These are phyloP conservation scores for Plebejus anna DNA, from an alignment of 2,888 invertebrate species.

Conservation along the genomic window DNA sequence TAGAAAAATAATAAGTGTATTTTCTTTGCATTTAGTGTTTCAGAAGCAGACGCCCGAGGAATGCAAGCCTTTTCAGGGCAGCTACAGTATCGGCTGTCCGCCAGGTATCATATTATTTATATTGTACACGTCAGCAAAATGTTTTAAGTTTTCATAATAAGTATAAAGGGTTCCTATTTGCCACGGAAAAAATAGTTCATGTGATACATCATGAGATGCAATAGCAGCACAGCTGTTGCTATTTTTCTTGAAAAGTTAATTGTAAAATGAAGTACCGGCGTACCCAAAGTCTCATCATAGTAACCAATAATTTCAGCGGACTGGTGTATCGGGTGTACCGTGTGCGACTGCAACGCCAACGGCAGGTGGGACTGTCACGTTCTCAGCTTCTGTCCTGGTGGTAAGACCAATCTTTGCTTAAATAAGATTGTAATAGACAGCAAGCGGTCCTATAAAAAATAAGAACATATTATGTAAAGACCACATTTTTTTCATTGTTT, in stretches of 20 bases:
- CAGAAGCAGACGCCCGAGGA: slow-evolving; percentile 45
- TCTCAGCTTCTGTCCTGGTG: slow-evolving; percentile 61
- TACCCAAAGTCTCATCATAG: too few species aligned
- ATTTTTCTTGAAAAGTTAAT: not conserved
- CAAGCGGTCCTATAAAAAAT: too few species aligned
- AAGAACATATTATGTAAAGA: not conserved
- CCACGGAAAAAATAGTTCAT: not conserved
- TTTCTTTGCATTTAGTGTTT: slow-evolving; percentile 47
- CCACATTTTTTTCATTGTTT: not conserved
- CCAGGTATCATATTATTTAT: slow-evolving; percentile 49
- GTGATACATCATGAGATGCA: not conserved
- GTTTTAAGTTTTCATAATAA: too few species aligned
- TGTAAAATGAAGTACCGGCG: not conserved
- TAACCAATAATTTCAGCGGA: slow-evolving; percentile 50
- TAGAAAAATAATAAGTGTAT: not conserved
- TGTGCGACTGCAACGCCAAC: slow-evolving; percentile 62
- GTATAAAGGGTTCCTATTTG: not conserved
- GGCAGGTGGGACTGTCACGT: slow-evolving; percentile 65
- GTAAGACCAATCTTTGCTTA: slow-evolving; percentile 45
- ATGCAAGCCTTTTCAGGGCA: slow-evolving; percentile 59
- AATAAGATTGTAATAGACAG: too few species aligned
- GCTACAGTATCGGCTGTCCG: slow-evolving; percentile 64
- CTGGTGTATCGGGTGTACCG: slow-evolving; percentile 67
- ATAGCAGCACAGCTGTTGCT: not conserved
- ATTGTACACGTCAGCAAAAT: too few species aligned